These are phyloP conservation scores for Trissoscelio sp. DNA, from an alignment of 2,888 invertebrate species.

Conservation along the genomic window DNA sequence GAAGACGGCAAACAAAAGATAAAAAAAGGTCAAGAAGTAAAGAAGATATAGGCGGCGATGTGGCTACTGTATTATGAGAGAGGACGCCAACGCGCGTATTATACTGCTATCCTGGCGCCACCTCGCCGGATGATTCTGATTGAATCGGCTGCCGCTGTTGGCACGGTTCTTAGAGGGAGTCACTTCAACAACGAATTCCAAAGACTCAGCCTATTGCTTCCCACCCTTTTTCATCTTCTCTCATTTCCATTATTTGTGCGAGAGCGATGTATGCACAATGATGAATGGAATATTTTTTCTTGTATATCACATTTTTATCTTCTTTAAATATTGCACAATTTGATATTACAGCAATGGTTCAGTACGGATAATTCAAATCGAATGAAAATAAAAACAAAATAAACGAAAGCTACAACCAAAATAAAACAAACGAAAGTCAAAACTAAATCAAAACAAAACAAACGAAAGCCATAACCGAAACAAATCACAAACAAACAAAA, in stretches of 20 bases:
- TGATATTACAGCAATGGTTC: too few species aligned
- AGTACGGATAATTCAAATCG: too few species aligned
- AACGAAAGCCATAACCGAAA: too few species aligned
- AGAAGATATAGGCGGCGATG: conserved; percentile 67
- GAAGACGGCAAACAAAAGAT: conserved; percentile 50
- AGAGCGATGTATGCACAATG: conserved; percentile 35
- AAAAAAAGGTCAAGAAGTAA: conserved; percentile 46
- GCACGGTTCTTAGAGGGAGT: conserved; percentile 71
- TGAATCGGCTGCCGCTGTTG: conserved; percentile 75
- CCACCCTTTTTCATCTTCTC: conserved; percentile 70
- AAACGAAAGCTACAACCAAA: too few species aligned
- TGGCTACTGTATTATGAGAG: conserved; percentile 71
- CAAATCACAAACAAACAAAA: too few species aligned
- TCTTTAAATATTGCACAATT: not conserved
- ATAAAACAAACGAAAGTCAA: too few species aligned
- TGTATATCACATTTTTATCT: not conserved
- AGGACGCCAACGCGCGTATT: conserved; percentile 73
- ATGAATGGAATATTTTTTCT: conserved; percentile 42
- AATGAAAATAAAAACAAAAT: too few species aligned
- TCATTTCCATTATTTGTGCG: conserved; percentile 65
- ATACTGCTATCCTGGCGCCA: conserved; percentile 77
- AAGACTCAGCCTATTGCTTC: conserved; percentile 70
- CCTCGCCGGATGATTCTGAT: conserved; percentile 76
- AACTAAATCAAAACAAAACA: too few species aligned
- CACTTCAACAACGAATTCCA: conserved; percentile 61